phyloP scores from a whole-genome alignment of 2,797 vertebrate species.

The Meriones psammophilus region DNA sequence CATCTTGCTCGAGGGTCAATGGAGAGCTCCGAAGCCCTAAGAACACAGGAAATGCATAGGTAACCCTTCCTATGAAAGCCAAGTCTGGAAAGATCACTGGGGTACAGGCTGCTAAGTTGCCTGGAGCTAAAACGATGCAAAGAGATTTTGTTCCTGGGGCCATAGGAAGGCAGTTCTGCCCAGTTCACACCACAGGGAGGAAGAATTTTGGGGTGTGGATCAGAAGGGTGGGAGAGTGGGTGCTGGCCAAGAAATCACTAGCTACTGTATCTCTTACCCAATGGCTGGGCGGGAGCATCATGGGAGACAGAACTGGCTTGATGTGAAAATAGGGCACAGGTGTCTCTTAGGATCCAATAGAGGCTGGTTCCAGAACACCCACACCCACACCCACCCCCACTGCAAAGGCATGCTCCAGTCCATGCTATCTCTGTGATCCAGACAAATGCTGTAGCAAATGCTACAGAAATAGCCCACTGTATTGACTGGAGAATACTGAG shows the following conservation, averaged over 20 bases:
- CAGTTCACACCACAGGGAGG: not conserved
- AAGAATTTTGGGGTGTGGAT: not conserved
- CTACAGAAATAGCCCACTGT: not conserved
- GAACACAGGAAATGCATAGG: not conserved
- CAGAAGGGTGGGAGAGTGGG: not conserved
- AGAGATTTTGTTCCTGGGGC: not conserved
- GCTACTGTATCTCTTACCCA: constrained; percentile 21
- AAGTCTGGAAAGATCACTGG: not conserved
- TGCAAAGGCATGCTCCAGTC: not conserved
- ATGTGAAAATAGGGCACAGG: not conserved
- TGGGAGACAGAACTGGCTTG: not conserved
- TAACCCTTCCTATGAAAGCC: not conserved
- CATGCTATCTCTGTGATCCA: not conserved
- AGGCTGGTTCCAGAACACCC: not conserved
- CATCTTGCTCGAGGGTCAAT: not conserved
- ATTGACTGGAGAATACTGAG: not conserved
- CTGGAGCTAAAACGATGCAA: not conserved
- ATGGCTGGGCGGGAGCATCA: not conserved
- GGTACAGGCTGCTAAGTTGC: not conserved
- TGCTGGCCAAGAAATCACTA: not conserved
- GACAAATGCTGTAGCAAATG: not conserved
- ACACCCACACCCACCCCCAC: too few species aligned
- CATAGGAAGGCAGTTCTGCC: not conserved
- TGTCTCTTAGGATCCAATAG: too few species aligned
- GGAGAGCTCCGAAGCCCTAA: not conserved